phyloP scores from a whole-genome alignment of 2,113 vertebrate species.

The Notarius lentiginosus region DNA sequence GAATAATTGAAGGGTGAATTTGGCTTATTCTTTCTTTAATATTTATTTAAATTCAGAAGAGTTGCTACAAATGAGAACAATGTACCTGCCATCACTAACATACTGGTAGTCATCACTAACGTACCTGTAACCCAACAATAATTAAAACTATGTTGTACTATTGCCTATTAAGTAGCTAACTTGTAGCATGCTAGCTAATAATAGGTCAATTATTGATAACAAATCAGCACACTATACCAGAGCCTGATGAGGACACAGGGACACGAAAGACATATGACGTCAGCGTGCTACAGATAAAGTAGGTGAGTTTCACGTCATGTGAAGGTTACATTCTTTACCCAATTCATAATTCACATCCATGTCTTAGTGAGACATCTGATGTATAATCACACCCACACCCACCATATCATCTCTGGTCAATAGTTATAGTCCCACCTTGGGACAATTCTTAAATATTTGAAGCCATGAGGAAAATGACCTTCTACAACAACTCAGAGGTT shows the following conservation, averaged over 20 bases:
- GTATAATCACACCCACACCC: neutral
- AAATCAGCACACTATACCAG: neutral
- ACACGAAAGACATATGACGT: neutral
- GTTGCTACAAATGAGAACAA: neutral
- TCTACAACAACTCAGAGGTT: constrained; percentile 7
- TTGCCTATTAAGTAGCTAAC: neutral
- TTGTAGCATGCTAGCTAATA: neutral
- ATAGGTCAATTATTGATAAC: neutral
- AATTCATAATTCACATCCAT: neutral
- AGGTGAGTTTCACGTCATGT: neutral
- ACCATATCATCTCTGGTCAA: neutral
- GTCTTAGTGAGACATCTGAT: neutral
- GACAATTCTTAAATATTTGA: neutral
- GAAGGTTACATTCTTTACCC: neutral
- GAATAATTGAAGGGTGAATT: neutral
- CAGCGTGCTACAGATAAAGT: neutral
- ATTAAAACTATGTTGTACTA: neutral
- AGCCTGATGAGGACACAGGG: neutral
- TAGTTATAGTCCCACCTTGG: neutral
- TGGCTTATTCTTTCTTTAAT: constrained; percentile 2
- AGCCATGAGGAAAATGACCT: constrained; percentile 30
- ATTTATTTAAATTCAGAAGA: neutral
- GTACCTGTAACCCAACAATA: neutral
- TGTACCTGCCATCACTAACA: neutral
- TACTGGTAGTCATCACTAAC: too few species aligned